These are phyloP conservation scores for Caenorhabditis remanei DNA, from an alignment of 1,140 invertebrate genomes.

Conservation along the genomic window DNA sequence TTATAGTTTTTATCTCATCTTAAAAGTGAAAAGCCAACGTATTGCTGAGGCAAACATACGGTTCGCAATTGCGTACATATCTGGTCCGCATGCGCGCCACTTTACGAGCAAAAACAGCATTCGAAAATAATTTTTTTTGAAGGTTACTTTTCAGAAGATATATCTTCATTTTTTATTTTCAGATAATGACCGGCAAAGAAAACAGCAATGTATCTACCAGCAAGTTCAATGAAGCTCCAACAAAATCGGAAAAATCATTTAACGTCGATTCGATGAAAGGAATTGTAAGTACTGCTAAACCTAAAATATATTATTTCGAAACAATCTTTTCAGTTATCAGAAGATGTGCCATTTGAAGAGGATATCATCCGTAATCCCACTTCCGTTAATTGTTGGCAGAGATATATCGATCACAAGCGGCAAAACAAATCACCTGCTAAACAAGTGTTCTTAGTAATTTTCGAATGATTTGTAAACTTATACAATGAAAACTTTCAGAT, in stretches of 20 bases:
- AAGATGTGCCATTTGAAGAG: conserved; percentile 95
- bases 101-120: background rate
- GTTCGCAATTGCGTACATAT: background rate
- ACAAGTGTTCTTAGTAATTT: conserved; percentile 65
- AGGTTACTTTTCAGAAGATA: background rate
- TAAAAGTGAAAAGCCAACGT: background rate
- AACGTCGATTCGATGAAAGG: conserved; percentile 4
- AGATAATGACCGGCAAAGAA: conserved; percentile 1
- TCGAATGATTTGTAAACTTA: background rate
- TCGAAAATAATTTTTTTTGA: background rate
- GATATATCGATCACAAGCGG: conserved; percentile 96
- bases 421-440: conserved; percentile 83
- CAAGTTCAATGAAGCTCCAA: background rate
- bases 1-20: background rate
- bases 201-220: background rate
- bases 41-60: background rate
- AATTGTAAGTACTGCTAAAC: background rate
- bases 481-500: conserved; percentile 47
- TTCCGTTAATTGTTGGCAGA: conserved; percentile 97
- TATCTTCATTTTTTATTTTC: background rate
- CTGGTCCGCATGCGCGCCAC: background rate
- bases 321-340: background rate
- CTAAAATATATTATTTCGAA: background rate
- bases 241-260: background rate
- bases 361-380: conserved; percentile 96